phyloP scores from a whole-genome alignment of 1,140 invertebrate species.

The Drosophila paulistorum region DNA sequence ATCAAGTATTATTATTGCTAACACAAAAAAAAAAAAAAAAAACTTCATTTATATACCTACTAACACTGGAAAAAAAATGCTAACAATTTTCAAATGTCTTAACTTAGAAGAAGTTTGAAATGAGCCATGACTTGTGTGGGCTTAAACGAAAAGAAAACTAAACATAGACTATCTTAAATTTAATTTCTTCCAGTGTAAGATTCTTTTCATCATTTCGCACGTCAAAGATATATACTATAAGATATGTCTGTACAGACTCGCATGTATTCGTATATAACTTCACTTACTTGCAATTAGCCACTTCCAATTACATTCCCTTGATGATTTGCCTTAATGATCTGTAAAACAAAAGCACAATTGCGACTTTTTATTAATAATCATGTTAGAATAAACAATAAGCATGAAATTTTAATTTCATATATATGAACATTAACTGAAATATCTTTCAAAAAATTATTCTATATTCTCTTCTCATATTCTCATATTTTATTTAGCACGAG shows the following conservation, averaged over 20 bases:
- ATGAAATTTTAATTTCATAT: background rate
- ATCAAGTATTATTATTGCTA: slow-evolving; percentile 52
- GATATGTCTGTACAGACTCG: background rate
- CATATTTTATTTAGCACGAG: no score
- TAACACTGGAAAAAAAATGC: background rate
- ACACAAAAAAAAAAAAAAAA: background rate
- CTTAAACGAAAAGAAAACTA: no score
- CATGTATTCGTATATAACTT: slow-evolving; percentile 29
- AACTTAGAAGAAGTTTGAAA: no score
- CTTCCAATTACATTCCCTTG: slow-evolving; percentile 34
- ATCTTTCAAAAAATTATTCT: no score
- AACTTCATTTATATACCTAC: slow-evolving; percentile 3
- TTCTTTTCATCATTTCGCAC: no score
- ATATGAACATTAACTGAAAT: background rate
- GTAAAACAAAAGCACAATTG: slow-evolving; percentile 46
- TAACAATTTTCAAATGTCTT: background rate
- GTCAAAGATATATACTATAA: background rate
- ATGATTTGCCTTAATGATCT: slow-evolving; percentile 50
- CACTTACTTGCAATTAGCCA: slow-evolving; percentile 56
- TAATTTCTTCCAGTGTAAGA: no score
- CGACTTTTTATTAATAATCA: slow-evolving; percentile 2
- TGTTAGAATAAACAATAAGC: background rate
- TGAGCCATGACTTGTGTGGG: no score
- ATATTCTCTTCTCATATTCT: no score
- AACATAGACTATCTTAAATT: no score